Base-by-base conservation (phyloP, 2,797 vertebrate genomes). In the Epinephelus malabaricus region DNA sequence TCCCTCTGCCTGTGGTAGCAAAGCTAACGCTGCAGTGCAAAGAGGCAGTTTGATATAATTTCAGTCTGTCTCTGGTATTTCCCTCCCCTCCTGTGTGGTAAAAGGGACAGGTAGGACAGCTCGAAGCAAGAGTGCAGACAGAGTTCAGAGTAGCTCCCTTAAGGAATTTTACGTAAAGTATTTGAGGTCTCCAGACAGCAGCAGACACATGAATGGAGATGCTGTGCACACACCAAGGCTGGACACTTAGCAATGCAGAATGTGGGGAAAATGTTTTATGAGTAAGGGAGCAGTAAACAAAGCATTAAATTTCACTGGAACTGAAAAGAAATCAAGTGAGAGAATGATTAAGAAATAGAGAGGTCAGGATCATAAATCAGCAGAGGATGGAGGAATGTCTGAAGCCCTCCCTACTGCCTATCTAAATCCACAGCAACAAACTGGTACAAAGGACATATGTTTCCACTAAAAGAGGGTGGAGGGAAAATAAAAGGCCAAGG, bases 361-460 rank as follows among this genome's bases (percentile, higher is more conserved):
- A 66, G 2, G n/a, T 64, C n/a, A 66, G 10, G 19, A 34, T 0
- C 2, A 43, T 77, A 19, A 40, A 66, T 82, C 66, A 59, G 2
- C 0, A 56, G 7, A 47, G 34, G 23, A 53, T 25, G 9, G 46
- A 50, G 18, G n/a, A 69, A 54, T 46, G 27, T 59, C 11, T 40
- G 12, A 71, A 47, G 8, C 5, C 71, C 4, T 56, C 21, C 14
- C 40, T 18, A 9, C 12, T 2, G 2, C 43, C 34, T 27, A 27
- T 71, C 58, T 67, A 64, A 78, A 86, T 82, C 88, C 62, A 53
- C 10, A 80, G 82, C 25, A 93, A 89, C 75, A 88, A 61, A 63
- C 51, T 72, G 23, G 13, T 12, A n/a, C 45, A n/a, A 53, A 83
- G 38, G 6, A 46, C 14, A 84, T 73, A 58, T 89, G 85, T 89